phyloP scores from a whole-genome alignment of 2,113 vertebrate genomes.

The Eidolon helvum region DNA sequence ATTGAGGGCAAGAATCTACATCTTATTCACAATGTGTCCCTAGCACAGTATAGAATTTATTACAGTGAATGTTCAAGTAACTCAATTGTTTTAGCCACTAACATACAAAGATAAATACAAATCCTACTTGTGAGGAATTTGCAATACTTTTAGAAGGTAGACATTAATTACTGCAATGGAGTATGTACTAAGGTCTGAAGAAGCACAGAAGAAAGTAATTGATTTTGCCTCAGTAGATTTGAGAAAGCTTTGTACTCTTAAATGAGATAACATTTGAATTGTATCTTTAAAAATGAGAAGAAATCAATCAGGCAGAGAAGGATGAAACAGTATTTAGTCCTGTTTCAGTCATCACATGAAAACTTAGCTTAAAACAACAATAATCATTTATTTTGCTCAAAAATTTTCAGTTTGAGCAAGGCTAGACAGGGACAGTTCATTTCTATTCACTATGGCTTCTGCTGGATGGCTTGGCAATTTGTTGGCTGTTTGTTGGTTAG shows the following conservation, averaged over 20 bases:
- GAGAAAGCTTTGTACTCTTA: background rate
- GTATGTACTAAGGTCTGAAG: background rate
- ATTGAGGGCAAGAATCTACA: background rate
- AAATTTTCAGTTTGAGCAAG: background rate
- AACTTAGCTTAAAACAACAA: background rate
- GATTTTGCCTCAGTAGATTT: background rate
- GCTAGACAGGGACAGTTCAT: background rate
- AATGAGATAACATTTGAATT: background rate
- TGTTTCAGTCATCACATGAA: background rate
- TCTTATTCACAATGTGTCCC: background rate
- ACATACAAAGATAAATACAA: background rate
- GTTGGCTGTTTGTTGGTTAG: background rate
- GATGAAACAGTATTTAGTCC: background rate
- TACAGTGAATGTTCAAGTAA: background rate
- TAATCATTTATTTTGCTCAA: background rate
- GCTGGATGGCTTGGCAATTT: background rate
- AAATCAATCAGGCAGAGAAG: background rate
- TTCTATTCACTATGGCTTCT: background rate
- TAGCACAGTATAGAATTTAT: background rate
- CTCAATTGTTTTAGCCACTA: background rate
- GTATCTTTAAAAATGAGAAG: background rate
- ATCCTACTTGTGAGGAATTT: background rate
- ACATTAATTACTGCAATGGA: background rate
- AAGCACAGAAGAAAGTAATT: background rate
- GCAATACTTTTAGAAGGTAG: background rate